A percentile compares a stretch with the other conserved stretches of the same genome.
Evolutionary conservation across 2,113 vertebrate genomes (phyloP).

Genomic region (Pitta sordida): DNA sequence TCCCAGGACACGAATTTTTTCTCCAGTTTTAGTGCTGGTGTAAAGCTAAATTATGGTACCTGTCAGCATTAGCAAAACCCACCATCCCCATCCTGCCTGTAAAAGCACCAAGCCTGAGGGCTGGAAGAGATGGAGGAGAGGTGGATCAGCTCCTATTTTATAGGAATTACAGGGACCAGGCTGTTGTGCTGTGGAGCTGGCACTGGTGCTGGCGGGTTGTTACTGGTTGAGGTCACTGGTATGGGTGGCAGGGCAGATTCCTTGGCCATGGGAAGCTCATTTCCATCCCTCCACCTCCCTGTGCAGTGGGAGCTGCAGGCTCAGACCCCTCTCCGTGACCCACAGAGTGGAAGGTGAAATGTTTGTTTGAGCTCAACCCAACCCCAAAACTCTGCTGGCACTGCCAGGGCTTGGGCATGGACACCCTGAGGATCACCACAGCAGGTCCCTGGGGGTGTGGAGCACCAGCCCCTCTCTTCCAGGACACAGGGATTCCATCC

Average conservation of each 20-base stretch:
- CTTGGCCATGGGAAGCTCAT: rapidly evolving
- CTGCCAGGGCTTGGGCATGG: rapidly evolving
- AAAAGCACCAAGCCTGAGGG: not conserved
- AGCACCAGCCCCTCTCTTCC: rapidly evolving
- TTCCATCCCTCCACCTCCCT: not conserved
- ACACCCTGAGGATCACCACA: rapidly evolving
- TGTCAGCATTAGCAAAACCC: not conserved
- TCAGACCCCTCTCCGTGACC: not conserved
- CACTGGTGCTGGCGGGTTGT: rapidly evolving
- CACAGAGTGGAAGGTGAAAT: rapidly evolving
- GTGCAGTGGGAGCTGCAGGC: rapidly evolving
- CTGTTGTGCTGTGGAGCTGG: not conserved
- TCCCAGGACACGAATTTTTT: slow-evolving; percentile 19
- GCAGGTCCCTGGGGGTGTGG: rapidly evolving
- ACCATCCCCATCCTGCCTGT: not conserved
- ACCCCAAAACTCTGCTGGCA: rapidly evolving
- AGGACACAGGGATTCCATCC: rapidly evolving
- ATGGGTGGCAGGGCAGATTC: too few relatives aligned
- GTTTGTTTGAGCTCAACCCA: rapidly evolving
- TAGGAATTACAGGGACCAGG: not conserved
- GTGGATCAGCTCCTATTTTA: not conserved
- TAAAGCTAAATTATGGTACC: not conserved
- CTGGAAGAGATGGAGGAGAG: rapidly evolving
- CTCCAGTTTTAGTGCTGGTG: not conserved
- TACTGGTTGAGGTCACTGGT: rapidly evolving